A percentile compares a stretch with the other conserved stretches of the same genome.
Conservation (phyloP, 2,888 invertebrate genomes). For the Alviniconcha strummeri region DNA sequence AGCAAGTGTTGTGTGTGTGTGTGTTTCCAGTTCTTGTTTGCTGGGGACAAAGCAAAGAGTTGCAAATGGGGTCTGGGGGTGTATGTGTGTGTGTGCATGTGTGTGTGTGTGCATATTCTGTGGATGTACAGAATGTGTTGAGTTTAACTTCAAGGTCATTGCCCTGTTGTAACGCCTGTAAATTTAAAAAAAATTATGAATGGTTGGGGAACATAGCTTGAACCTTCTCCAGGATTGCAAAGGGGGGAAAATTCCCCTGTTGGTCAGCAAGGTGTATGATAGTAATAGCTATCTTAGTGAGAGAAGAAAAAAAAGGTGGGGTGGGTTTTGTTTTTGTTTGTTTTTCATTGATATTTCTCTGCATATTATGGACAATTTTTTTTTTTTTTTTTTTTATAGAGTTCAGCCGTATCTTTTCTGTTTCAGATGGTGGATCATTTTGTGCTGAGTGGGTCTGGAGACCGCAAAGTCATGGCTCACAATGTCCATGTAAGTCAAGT, state of each 20-base stretch:
- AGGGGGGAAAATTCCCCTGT: too few species aligned
- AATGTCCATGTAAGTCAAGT: constrained; percentile 55
- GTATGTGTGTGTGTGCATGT: background rate
- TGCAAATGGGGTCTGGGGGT: background rate
- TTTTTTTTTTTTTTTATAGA: background rate
- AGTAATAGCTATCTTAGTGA: too few species aligned
- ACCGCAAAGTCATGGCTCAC: constrained; percentile 58
- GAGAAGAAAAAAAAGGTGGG: too few species aligned
- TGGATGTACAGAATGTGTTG: too few species aligned
- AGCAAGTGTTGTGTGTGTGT: background rate
- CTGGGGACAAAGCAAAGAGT: background rate
- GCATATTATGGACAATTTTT: background rate
- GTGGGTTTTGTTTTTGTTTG: background rate
- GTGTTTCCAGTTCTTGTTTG: background rate
- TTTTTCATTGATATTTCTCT: background rate
- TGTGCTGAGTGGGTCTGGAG: constrained; percentile 60
- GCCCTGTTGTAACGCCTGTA: too few species aligned
- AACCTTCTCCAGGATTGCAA: too few species aligned
- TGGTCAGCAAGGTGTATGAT: too few species aligned
- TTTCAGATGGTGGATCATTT: constrained; percentile 53
- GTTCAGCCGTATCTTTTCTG: background rate
- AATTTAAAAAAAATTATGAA: too few species aligned
- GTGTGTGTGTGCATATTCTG: background rate
- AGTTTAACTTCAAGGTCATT: too few species aligned
- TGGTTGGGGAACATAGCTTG: too few species aligned